Conservation (phyloP, 2,113 vertebrate genomes). For the Podarcis raffonei region DNA sequence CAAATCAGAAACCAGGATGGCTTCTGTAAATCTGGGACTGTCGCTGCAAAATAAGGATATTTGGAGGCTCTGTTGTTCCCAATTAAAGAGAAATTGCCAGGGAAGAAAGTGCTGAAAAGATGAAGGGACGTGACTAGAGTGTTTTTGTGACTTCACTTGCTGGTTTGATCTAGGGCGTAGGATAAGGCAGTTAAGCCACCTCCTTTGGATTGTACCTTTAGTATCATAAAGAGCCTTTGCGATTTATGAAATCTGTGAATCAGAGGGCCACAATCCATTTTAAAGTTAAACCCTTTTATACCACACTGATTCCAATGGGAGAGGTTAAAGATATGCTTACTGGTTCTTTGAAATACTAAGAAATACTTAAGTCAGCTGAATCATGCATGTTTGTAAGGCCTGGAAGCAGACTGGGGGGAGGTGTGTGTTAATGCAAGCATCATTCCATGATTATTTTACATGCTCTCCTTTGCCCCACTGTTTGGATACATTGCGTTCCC, state of each 20-base stretch:
- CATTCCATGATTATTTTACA: constrained; percentile 4
- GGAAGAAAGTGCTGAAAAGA: too few relatives aligned
- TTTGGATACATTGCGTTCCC: constrained; percentile 43
- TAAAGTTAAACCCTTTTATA: not conserved
- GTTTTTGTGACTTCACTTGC: too few relatives aligned
- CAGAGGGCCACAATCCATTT: not conserved
- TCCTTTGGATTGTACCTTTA: too few relatives aligned
- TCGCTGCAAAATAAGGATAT: too few relatives aligned
- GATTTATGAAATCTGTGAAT: not conserved
- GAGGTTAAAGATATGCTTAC: not conserved
- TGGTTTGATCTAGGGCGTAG: too few relatives aligned
- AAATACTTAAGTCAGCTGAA: not conserved
- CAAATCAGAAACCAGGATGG: too few relatives aligned
- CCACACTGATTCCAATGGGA: not conserved
- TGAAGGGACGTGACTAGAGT: too few relatives aligned
- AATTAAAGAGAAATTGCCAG: too few relatives aligned
- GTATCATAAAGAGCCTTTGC: not conserved
- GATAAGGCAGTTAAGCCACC: too few relatives aligned
- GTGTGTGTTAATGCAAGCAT: not conserved
- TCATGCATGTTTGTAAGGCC: not conserved
- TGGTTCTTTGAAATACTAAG: not conserved
- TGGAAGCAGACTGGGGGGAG: not conserved
- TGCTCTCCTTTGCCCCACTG: constrained; percentile 13
- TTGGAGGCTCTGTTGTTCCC: too few relatives aligned
- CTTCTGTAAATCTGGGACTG: too few relatives aligned